Percentiles rank a stretch among this genome's conserved stretches.
These are phyloP conservation scores for Cydia pomonella DNA, from an alignment of 1,140 invertebrate genomes.

Conservation along the genomic window DNA sequence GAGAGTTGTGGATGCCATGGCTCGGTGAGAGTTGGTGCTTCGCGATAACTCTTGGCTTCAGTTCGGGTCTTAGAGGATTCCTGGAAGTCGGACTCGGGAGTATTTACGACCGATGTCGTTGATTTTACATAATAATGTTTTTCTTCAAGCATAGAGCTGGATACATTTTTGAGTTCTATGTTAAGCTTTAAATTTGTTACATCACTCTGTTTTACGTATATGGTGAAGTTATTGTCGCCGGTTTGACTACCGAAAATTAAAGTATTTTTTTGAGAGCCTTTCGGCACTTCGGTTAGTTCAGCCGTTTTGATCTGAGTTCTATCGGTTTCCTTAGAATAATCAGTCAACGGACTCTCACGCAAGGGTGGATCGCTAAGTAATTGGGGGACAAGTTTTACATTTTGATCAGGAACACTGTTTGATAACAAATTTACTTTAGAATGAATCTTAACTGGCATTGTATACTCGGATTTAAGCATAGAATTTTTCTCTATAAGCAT, in stretches of 20 bases:
- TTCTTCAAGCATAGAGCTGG: not conserved
- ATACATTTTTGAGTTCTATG: slow-evolving; percentile 51
- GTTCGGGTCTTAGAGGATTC: not conserved
- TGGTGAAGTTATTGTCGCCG: slow-evolving; percentile 26
- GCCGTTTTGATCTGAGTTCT: not conserved
- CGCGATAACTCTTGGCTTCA: not conserved
- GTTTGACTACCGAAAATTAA: not conserved
- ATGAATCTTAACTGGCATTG: not conserved
- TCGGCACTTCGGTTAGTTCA: not conserved
- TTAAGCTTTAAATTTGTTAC: slow-evolving; percentile 52
- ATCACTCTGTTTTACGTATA: slow-evolving; percentile 43
- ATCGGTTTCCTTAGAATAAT: not conserved
- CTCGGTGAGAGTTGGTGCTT: not conserved
- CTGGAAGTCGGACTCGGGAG: not conserved
- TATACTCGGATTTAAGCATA: not conserved
- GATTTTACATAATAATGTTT: not conserved
- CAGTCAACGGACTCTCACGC: not conserved
- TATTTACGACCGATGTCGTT: not conserved
- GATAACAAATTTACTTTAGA: not conserved
- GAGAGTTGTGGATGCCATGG: not conserved
- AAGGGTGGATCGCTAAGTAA: not conserved
- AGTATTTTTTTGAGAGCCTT: not conserved
- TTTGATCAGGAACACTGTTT: not conserved
- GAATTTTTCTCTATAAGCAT: not conserved
- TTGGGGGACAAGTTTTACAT: not conserved